Conservation (phyloP, 2,888 invertebrate species). For the Leucozona laternaria region DNA sequence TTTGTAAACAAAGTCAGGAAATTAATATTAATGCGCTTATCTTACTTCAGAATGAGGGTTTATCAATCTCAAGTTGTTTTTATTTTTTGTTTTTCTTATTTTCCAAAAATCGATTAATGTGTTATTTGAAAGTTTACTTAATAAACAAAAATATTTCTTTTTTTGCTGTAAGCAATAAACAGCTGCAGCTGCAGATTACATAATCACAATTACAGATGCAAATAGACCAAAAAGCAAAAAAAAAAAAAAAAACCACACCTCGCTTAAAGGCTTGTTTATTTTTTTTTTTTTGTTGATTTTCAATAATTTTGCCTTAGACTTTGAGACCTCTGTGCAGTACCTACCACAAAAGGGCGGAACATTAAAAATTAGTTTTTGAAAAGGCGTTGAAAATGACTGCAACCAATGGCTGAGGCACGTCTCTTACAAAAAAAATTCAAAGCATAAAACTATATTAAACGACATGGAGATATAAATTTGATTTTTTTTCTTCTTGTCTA, state of each 20-base stretch:
- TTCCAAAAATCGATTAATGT: constrained; percentile 56
- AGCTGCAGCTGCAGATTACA: constrained; percentile 69
- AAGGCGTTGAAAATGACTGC: constrained; percentile 65
- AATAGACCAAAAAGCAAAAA: constrained; percentile 44
- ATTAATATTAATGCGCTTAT: constrained; percentile 68
- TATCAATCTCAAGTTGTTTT: constrained; percentile 55
- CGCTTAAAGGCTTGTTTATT: constrained; percentile 38
- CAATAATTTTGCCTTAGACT: neutral
- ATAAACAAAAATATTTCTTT: constrained; percentile 31
- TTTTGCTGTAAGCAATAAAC: constrained; percentile 27
- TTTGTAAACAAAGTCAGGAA: constrained; percentile 61
- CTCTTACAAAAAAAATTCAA: constrained; percentile 20
- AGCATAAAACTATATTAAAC: constrained; percentile 55
- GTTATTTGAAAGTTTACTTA: constrained; percentile 63
- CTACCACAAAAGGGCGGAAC: constrained; percentile 53
- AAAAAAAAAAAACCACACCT: constrained; percentile 52
- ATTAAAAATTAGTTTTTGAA: constrained; percentile 66
- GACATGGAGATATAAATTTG: constrained; percentile 55
- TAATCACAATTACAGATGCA: constrained; percentile 68
- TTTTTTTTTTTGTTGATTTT: neutral
- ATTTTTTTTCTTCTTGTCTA: constrained; percentile 18
- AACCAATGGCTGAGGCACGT: constrained; percentile 63
- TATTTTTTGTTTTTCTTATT: neutral
- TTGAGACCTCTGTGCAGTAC: constrained; percentile 3
- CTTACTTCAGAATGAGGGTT: constrained; percentile 57